Evolutionary conservation across 2,888 invertebrate species (phyloP).

Genomic region (Mamestra brassicae): DNA sequence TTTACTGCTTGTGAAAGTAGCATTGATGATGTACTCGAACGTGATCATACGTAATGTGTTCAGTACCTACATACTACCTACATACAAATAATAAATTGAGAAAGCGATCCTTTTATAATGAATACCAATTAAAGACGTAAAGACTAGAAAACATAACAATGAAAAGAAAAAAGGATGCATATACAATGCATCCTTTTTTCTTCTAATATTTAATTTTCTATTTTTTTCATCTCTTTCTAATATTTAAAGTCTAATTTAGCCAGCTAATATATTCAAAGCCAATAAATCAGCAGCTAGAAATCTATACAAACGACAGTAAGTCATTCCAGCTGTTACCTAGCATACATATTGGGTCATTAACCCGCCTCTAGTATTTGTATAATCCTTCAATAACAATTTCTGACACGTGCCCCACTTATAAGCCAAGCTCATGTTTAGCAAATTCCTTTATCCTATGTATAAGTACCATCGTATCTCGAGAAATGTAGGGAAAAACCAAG

Average conservation of each 20-base stretch:
- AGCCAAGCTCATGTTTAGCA: not conserved
- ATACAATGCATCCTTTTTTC: too few relatives aligned
- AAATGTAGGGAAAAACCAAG: slow-evolving; percentile 15
- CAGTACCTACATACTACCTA: slow-evolving; percentile 5
- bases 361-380: slow-evolving; percentile 3
- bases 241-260: not conserved
- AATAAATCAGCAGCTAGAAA: slow-evolving; percentile 13
- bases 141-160: not conserved
- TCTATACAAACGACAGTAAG: not conserved
- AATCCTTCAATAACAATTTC: slow-evolving; percentile 13
- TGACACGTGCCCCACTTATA: slow-evolving; percentile 19
- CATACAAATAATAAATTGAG: slow-evolving; percentile 18
- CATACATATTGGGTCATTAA: slow-evolving; percentile 8
- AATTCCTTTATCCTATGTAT: not conserved
- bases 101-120: slow-evolving; percentile 38
- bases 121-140: slow-evolving; percentile 6
- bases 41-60: slow-evolving; percentile 40
- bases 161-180: slow-evolving; percentile 5
- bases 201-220: too few relatives aligned
- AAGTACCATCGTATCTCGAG: not conserved
- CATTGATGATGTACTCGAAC: slow-evolving; percentile 23
- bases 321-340: slow-evolving; percentile 6
- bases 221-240: not conserved
- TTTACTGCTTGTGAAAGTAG: slow-evolving; percentile 52
- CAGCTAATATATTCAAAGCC: not conserved